phyloP scores from a whole-genome alignment of 2,797 vertebrate species.

The Muscicapa striata region DNA sequence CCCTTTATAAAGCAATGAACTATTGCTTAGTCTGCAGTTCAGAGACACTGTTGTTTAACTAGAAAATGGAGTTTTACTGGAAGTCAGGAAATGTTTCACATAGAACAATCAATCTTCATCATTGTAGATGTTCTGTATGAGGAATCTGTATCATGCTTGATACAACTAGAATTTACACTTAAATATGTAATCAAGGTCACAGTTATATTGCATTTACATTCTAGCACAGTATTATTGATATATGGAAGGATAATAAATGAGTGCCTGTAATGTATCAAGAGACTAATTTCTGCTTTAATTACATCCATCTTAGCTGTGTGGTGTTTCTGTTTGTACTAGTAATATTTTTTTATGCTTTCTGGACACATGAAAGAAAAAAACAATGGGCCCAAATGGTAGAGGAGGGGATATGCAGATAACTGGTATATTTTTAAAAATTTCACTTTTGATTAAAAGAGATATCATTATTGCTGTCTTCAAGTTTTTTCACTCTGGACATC shows the following conservation, averaged over 20 bases:
- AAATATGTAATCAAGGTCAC: background rate
- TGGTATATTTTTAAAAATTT: accelerated
- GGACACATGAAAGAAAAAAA: background rate
- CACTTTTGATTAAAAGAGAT: background rate
- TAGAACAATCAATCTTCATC: background rate
- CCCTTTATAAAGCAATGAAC: background rate
- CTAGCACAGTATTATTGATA: background rate
- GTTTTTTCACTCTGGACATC: background rate
- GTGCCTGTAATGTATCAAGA: background rate
- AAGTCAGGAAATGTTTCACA: background rate
- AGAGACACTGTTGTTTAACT: background rate
- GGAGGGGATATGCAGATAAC: background rate
- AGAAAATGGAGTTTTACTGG: background rate
- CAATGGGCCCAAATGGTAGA: background rate
- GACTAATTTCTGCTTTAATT: background rate
- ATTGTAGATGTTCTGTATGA: background rate
- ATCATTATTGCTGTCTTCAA: background rate
- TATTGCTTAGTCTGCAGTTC: background rate
- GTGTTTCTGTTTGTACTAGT: background rate
- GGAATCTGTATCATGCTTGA: background rate
- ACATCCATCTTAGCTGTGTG: background rate
- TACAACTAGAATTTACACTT: background rate
- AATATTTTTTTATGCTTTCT: background rate
- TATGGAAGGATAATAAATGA: background rate
- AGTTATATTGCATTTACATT: background rate